phyloP scores from a whole-genome alignment of 2,797 vertebrate genomes.

The Selene dorsalis region DNA sequence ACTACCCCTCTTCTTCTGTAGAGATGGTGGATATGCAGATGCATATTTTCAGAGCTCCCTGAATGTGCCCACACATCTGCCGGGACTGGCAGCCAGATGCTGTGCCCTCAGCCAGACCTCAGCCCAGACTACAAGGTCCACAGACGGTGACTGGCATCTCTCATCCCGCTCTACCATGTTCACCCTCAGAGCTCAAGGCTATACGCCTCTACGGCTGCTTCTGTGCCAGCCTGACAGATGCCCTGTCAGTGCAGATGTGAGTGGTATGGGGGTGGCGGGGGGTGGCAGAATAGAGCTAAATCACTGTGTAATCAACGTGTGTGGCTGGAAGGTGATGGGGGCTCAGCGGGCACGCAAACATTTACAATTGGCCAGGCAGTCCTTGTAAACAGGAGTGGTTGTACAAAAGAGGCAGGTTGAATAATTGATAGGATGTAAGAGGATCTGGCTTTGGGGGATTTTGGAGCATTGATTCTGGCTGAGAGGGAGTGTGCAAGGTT shows the following conservation, averaged over 20 bases:
- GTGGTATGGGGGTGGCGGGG: slow-evolving; percentile 38
- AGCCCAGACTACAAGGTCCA: slow-evolving; percentile 60
- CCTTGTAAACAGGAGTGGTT: slow-evolving; percentile 91
- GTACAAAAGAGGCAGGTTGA: slow-evolving; percentile 87
- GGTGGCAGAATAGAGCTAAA: slow-evolving; percentile 67
- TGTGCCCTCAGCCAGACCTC: slow-evolving; percentile 63
- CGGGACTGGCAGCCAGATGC: slow-evolving; percentile 66
- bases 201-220: slow-evolving; percentile 43
- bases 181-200: slow-evolving; percentile 56
- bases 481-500: slow-evolving; percentile 61
- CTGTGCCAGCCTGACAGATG: slow-evolving; percentile 80
- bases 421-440: slow-evolving; percentile 90
- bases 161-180: slow-evolving; percentile 37
- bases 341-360: slow-evolving; percentile 83
- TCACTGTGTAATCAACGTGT: slow-evolving; percentile 76
- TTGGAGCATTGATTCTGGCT: slow-evolving; percentile 85
- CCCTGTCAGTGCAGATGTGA: slow-evolving; percentile 78
- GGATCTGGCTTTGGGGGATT: slow-evolving; percentile 84
- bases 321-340: slow-evolving; percentile 72
- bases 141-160: slow-evolving; percentile 51
- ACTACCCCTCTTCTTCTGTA: slow-evolving; percentile 5
- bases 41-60: slow-evolving; percentile 50
- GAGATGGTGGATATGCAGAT: slow-evolving; percentile 26
- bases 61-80: slow-evolving; percentile 60
- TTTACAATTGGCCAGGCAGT: slow-evolving; percentile 87